phyloP scores from a whole-genome alignment of 2,888 invertebrate species.

The Heliconius hortense region DNA sequence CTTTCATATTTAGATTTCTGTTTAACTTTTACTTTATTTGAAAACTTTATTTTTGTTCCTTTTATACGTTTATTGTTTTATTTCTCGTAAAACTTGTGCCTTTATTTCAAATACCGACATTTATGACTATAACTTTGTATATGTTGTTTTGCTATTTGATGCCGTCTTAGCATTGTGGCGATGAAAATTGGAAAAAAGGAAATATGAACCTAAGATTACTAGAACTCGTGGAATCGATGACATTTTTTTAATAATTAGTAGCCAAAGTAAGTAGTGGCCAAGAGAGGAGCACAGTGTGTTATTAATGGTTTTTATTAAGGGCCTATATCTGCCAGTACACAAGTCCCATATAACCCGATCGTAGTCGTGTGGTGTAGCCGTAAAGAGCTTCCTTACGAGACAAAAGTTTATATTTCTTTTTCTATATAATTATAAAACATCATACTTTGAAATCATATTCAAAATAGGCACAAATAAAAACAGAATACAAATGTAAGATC shows the following conservation, averaged over 20 bases:
- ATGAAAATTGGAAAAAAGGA: not conserved
- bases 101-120: slow-evolving; percentile 5
- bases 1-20: slow-evolving; percentile 8
- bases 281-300: too few relatives aligned
- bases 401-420: not conserved
- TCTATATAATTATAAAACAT: not conserved
- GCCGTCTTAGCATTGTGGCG: not conserved
- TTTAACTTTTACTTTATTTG: slow-evolving; percentile 20
- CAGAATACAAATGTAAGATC: not conserved
- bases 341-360: too few relatives aligned
- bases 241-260: too few relatives aligned
- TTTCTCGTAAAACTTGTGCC: slow-evolving; percentile 1
- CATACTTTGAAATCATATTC: not conserved
- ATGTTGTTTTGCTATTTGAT: not conserved
- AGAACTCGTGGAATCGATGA: too few relatives aligned
- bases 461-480: not conserved
- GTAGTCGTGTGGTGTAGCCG: too few relatives aligned
- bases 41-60: slow-evolving; percentile 7
- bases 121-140: slow-evolving; percentile 4
- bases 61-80: slow-evolving; percentile 17
- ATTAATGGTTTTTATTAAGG: too few relatives aligned
- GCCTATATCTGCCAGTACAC: too few relatives aligned
- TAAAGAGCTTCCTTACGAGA: not conserved
- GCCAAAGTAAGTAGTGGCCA: too few relatives aligned
- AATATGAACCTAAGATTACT: too few relatives aligned